Evolutionary conservation across 2,113 vertebrate species (phyloP), one percentile per base, ranked within the genome.

Genomic region (Dolichotis patagonum): DNA sequence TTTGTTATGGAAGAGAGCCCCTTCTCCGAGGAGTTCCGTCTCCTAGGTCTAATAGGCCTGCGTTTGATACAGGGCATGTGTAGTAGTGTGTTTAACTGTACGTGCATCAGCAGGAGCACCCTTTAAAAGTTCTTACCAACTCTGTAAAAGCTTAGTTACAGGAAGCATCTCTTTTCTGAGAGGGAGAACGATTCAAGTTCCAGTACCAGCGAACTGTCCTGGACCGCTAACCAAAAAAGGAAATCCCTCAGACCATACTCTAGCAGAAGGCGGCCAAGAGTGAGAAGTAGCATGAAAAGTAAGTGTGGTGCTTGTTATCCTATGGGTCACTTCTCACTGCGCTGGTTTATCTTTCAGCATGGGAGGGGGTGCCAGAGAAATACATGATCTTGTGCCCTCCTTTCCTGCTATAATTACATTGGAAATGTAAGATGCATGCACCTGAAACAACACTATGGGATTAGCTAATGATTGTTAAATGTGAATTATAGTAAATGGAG

Each of bases 131-230:
- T 78, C 62, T 93, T 67, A 20, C 69, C 38, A 28, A 65, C 60
- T 91, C 19, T 93, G 38, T 86, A 81, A 58, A 96, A 96, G 97
- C 54, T 52, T 65, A 56, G 30, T 77, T 89, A 94, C 54, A 98
- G 97, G 95, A 98, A 96, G 20, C 98, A 98, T 43, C 97, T 98
- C 24, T 98, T 98, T 95, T 99, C 98, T 2, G 98, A 98, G 83
- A 98, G 98, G 20, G 95, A 96, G 80, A 43, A 87, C 67, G 98
- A 97, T 38, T 97, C 98, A 58, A 98, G 98, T 77, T 43, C 56
- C 8, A 43, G 46, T 78, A 32, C 82, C 62, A 98, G 98, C 90
- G 98, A 98, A 19, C 98, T 8, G 13, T 98, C 98, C 77, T 99
- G 98, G 98, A 91, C 96, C 52, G 41, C 94, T 41, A 85, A 85